phyloP scores from a whole-genome alignment of 2,888 invertebrate genomes.

The Melinaea marsaeus region DNA sequence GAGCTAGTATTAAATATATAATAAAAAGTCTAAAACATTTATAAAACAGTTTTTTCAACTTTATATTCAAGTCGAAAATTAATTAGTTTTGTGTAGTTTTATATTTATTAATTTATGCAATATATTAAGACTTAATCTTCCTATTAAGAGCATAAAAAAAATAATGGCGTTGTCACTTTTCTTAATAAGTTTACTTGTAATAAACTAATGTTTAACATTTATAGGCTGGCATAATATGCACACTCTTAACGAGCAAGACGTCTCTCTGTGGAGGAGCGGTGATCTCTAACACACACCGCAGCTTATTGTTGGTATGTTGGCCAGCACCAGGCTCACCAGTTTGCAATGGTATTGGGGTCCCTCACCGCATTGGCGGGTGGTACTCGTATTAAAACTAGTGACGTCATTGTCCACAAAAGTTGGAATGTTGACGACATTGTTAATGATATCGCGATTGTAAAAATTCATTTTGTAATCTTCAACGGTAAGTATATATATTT shows the following conservation, averaged over 20 bases:
- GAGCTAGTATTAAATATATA: too few relatives aligned
- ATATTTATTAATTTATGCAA: too few relatives aligned
- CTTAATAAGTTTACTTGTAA: too few relatives aligned
- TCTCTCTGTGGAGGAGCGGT: slow-evolving; percentile 66
- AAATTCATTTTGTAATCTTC: slow-evolving; percentile 43
- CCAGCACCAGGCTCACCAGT: slow-evolving; percentile 46
- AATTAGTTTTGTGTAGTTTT: too few relatives aligned
- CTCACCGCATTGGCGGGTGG: slow-evolving; percentile 60
- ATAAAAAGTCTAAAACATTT: too few relatives aligned
- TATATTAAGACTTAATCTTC: too few relatives aligned
- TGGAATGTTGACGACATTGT: slow-evolving; percentile 52
- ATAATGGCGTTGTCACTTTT: too few relatives aligned
- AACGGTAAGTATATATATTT: slow-evolving; percentile 49
- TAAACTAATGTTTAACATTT: slow-evolving; percentile 14
- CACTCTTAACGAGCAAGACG: slow-evolving; percentile 48
- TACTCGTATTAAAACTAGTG: slow-evolving; percentile 48
- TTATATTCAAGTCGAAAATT: too few relatives aligned
- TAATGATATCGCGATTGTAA: slow-evolving; percentile 57
- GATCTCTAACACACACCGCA: slow-evolving; percentile 56
- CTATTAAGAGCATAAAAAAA: too few relatives aligned
- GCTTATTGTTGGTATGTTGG: slow-evolving; percentile 72
- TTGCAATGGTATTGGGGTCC: slow-evolving; percentile 63
- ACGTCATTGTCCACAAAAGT: slow-evolving; percentile 48
- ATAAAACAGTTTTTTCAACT: too few relatives aligned
- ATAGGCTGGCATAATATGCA: slow-evolving; percentile 58